phyloP scores from a whole-genome alignment of 2,113 vertebrate genomes.

The Poecilia latipinna region DNA sequence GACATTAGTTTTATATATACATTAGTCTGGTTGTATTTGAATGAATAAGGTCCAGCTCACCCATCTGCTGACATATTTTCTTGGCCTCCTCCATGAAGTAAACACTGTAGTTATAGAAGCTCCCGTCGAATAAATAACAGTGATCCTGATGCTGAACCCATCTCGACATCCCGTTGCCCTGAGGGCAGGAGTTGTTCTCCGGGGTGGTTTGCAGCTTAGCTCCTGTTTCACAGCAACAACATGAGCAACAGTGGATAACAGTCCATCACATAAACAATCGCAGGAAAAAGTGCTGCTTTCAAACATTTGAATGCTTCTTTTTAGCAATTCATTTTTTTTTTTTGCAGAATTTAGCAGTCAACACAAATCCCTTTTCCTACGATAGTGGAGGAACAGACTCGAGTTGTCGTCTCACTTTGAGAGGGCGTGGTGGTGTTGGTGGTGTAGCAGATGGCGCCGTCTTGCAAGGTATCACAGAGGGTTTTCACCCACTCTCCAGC shows the following conservation, averaged over 20 bases:
- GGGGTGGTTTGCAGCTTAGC: slow-evolving; percentile 26
- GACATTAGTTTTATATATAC: too few species aligned
- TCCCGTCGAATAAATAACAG: slow-evolving; percentile 87
- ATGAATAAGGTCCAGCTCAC: slow-evolving; percentile 71
- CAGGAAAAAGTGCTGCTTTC: too few species aligned
- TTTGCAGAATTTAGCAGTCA: neutral
- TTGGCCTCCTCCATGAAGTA: slow-evolving; percentile 81
- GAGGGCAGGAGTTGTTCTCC: slow-evolving; percentile 78
- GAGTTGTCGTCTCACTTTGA: slow-evolving; percentile 64
- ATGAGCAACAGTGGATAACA: neutral
- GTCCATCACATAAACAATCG: neutral
- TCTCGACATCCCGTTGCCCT: slow-evolving; percentile 50
- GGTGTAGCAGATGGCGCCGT: slow-evolving; percentile 93
- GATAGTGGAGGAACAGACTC: neutral
- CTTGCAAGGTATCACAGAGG: slow-evolving; percentile 76
- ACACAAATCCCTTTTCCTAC: neutral
- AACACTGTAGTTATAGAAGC: slow-evolving; percentile 85
- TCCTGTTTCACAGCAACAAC: slow-evolving; percentile 39
- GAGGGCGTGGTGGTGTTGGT: slow-evolving; percentile 44
- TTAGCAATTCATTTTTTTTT: too few species aligned
- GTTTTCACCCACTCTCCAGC: slow-evolving; percentile 84
- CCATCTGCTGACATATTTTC: slow-evolving; percentile 82
- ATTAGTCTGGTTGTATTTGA: neutral
- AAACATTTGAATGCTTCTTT: too few species aligned
- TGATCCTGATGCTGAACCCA: slow-evolving; percentile 88